Base-by-base conservation (phyloP, 2,113 vertebrate genomes). In the Cervus canadensis region DNA sequence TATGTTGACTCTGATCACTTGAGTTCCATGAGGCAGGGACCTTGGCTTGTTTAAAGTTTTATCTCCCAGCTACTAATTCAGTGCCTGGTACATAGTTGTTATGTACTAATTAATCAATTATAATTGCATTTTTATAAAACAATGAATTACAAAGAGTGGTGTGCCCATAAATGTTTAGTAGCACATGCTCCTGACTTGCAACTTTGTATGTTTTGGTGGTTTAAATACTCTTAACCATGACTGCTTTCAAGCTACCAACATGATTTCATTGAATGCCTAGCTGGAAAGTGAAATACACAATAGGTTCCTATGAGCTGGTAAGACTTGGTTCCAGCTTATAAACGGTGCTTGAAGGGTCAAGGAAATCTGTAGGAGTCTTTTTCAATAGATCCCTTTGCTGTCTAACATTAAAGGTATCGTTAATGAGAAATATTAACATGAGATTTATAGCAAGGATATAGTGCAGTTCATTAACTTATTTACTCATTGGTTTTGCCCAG, bases 271-370 rank as follows among this genome's bases (percentile, higher is more conserved):
- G 60, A 81, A 11, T 7, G 7, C 23, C 8, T 0, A 25, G 23
- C 0, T 52, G 26, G 62, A 71, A 87, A 56, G 74, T 30, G 21
- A 26, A 8, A 57, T 2, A 52, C 5, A 19, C 4, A 12, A 4
- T 5, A 25, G 13, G 52, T 74, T 28, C 17, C 0, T 1, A 3
- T 23, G 21, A 87, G 48, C 8, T 14, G 2, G 11, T 5, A 1
- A 83, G 64, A 94, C 16, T 14, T 10, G 62, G 59, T 2, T 30
- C 33, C 19, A 28, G 64, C 26, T 48, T 10, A 28, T 17, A 25
- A 15, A 74, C 17, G 9, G 74, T 84, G 15, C 78, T n/a, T 23
- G 5, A 10, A 14, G 87, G 76, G 56, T 83, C 57, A 89, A 94
- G 33, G 89, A 85, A 59, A 60, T 67, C 23, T 10, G 0, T 16